Evolutionary conservation across 1,140 invertebrate genomes (phyloP).

Genomic region (Protaetia brevitarsis): DNA sequence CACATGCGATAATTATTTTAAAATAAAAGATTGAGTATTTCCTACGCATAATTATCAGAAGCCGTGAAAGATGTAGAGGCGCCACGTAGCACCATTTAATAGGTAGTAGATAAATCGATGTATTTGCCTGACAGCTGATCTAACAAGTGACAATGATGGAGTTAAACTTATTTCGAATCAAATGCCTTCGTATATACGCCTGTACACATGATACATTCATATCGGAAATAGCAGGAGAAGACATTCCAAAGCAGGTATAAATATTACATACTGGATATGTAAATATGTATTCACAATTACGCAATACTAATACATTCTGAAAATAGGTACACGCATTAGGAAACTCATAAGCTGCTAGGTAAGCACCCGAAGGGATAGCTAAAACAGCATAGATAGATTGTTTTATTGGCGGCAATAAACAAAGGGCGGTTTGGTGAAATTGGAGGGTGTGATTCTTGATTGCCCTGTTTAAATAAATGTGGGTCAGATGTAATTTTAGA

Average conservation of each 20-base stretch:
- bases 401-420: slow-evolving; percentile 18
- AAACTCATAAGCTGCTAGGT: no score
- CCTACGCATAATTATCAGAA: background rate
- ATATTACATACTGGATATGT: background rate
- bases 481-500: slow-evolving; percentile 18
- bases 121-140: slow-evolving; percentile 12
- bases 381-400: background rate
- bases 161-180: background rate
- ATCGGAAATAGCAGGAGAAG: background rate
- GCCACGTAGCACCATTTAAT: background rate
- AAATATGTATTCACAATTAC: no score
- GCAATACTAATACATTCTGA: no score
- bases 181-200: background rate
- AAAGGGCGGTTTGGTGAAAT: slow-evolving; percentile 12
- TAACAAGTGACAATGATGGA: slow-evolving; percentile 1
- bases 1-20: no score
- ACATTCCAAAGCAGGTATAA: background rate
- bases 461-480: slow-evolving; percentile 15
- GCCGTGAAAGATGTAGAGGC: background rate
- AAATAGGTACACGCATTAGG: no score
- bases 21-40: background rate
- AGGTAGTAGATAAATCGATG: background rate
- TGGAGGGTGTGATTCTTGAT: slow-evolving; percentile 16
- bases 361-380: background rate
- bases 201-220: no score